These are phyloP conservation scores for Drosophila saltans DNA, from an alignment of 1,140 invertebrate genomes.

Conservation along the genomic window DNA sequence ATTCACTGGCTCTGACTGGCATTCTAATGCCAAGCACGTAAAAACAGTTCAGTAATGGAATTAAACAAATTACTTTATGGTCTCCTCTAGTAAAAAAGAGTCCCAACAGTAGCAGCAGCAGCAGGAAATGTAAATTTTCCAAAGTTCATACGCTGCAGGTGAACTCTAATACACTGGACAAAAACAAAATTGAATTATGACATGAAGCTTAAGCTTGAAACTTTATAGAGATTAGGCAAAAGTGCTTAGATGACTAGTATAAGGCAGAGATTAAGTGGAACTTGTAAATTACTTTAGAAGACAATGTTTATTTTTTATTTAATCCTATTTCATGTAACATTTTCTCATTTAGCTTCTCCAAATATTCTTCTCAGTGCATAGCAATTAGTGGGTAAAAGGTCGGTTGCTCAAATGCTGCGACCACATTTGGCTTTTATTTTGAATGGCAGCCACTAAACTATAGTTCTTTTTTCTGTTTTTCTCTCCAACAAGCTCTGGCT, in stretches of 20 bases:
- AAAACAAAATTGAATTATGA: neutral
- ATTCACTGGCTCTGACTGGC: slow-evolving; percentile 25
- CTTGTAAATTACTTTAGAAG: neutral
- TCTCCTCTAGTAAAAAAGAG: slow-evolving; percentile 34
- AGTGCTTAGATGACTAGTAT: too few relatives aligned
- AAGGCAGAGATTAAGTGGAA: too few relatives aligned
- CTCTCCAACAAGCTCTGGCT: slow-evolving; percentile 32
- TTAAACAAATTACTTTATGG: slow-evolving; percentile 77
- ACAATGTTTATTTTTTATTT: neutral
- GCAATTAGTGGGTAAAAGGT: neutral
- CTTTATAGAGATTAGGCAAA: too few relatives aligned
- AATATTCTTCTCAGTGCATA: neutral
- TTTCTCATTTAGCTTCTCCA: neutral
- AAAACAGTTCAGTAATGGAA: slow-evolving; percentile 64
- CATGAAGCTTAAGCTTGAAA: neutral
- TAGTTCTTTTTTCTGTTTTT: neutral
- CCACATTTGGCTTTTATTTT: slow-evolving; percentile 15
- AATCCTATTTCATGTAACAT: neutral
- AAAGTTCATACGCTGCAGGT: slow-evolving; percentile 13
- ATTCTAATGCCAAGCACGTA: slow-evolving; percentile 69
- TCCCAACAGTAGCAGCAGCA: neutral
- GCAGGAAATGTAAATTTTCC: slow-evolving; percentile 72
- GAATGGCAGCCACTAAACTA: slow-evolving; percentile 7
- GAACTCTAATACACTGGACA: neutral
- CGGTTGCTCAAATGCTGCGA: slow-evolving; percentile 16